Base-by-base conservation (phyloP, 2,888 invertebrate species). In the Diplazon laetatorius region DNA sequence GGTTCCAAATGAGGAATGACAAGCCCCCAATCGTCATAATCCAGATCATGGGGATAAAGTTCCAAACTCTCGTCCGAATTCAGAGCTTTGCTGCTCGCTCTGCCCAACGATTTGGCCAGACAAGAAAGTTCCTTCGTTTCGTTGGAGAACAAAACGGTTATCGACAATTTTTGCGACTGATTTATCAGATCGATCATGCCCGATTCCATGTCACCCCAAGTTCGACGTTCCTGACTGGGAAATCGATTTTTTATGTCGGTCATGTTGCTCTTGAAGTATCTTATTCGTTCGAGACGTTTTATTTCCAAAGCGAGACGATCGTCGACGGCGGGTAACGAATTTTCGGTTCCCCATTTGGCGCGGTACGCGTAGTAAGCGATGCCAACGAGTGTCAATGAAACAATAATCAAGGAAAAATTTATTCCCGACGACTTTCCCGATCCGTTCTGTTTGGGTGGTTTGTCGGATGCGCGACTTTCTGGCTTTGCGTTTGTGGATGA, bases 111-210 rank as follows among this genome's bases (percentile, higher is more conserved):
- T 60, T 80, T 65, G 42, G 91, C 85, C 30, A 92, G 88, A 75
- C 90, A 88, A 35, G 84, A 80, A 59, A 87, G 80, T 8, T 83
- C 82, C 37, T 75, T 16, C 0, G 80, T 85, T 46, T 87, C 82
- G 60, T 89, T 86, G 50, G 92, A 91, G 66, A 92, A 83, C 10
- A 92, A 84, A 66, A 92, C 78, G 78, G 92, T 89, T n/a, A 91
- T 87, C 25, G 89, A 87, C 9, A 91, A 91, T 78, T 85, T 88
- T 22, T 87, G 78, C 1, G 87, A 86, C 9, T 80, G 62, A 9
- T 82, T 76, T 10, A 84, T 37, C 8, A 91, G 80, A 48, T 91
- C 89, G 5, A 84, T 75, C 70, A 92, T 85, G 14, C 89, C 89
- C 46, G 86, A 84, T 62, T 83, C 80, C 66, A 92, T 85, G 42